These are phyloP conservation scores for Papilio polyxenes DNA, from an alignment of 1,140 invertebrate genomes.

Conservation along the genomic window DNA sequence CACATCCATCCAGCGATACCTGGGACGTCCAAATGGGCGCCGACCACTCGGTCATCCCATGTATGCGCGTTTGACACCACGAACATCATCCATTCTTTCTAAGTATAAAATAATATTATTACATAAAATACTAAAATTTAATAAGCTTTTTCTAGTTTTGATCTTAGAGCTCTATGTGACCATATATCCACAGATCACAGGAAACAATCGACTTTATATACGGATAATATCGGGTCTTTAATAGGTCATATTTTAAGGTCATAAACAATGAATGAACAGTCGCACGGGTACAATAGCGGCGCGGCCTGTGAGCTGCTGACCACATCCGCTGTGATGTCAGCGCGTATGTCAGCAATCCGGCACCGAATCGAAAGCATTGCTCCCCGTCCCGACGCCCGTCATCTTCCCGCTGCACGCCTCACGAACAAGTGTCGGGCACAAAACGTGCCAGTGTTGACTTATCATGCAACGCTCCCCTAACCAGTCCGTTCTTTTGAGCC, in stretches of 20 bases:
- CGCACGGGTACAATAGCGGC: background rate
- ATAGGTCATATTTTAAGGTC: background rate
- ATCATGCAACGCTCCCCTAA: background rate
- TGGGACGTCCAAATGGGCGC: too few species aligned
- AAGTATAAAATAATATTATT: too few species aligned
- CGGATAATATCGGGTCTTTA: background rate
- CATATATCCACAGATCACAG: background rate
- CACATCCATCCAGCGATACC: too few species aligned
- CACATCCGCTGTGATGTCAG: slow-evolving; percentile 7
- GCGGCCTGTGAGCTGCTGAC: background rate
- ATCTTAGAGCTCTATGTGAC: background rate
- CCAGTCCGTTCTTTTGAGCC: background rate
- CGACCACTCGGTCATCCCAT: too few species aligned
- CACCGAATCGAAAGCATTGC: background rate
- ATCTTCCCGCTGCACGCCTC: background rate
- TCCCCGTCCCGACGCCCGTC: background rate
- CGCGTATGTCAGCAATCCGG: background rate
- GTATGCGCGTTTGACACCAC: too few species aligned
- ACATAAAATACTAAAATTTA: too few species aligned
- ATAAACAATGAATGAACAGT: background rate
- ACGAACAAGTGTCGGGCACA: too few species aligned
- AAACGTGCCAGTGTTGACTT: background rate
- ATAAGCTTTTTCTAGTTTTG: too few species aligned
- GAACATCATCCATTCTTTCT: too few species aligned
- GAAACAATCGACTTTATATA: background rate